Base-by-base conservation (phyloP, 2,888 invertebrate species). In the Cryptocephalus primarius region DNA sequence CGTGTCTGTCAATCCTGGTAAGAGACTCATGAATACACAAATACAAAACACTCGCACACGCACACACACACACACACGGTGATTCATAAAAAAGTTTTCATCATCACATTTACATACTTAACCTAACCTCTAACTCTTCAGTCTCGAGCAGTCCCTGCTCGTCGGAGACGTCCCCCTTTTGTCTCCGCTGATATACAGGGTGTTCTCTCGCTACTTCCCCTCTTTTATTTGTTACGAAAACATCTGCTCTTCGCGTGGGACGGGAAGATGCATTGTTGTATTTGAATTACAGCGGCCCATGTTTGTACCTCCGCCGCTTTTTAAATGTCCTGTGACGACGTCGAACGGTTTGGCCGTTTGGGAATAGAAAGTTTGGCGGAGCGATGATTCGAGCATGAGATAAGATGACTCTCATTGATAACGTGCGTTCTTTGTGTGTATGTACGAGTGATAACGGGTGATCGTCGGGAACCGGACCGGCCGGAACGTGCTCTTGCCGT, bases 1-100 rank as follows among this genome's bases (percentile, higher is more conserved):
- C 83, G 75, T 84, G 84, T 77, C 78, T 85, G 68, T 82, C 85
- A 68, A 80, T 85, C 75, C 77, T 82, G 83, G 85, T 85, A 81
- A 78, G 76, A 51, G 74, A 67, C 63, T 66, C 64, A 69, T 66
- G 22, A 2, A 22, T 22, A 22, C 22, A 22, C 6, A 22, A 22
- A 22, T 41, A 22, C 22, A 22, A 22, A 22, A 22, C 22, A 22
- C 22, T 22, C 22, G 22, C 22, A 22, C 22, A 6, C 22, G 6
- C 22, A 22, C 22, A 22, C 22, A 4, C 22, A 6, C 22, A 22
- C 22, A 22, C 22, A 22, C 22, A 22, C 22, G 22, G 22, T 22
- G 22, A 22, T 22, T 22, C 22, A 22, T 22, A 22, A 22, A 22
- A 22, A 22, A 22, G 22, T 22, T 22, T 22, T 22, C 22, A 22